Percentiles rank a stretch among this genome's conserved stretches.
Evolutionary conservation across 53 echinoderm and acorn worm genomes (phyloP).

Genomic region (Antedon mediterranea): DNA sequence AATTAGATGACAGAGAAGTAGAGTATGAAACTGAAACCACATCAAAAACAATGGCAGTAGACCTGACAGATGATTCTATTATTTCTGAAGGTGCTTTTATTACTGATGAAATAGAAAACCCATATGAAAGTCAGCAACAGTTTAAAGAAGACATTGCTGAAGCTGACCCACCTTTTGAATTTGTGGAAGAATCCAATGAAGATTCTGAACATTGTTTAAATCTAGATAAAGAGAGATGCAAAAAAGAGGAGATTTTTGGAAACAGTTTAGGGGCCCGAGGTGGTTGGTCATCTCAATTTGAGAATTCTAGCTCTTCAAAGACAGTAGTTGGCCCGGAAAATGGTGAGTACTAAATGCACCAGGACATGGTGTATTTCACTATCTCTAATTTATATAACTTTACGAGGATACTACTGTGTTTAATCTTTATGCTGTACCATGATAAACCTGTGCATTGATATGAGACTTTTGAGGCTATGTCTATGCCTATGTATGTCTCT

Average conservation of each 20-base stretch:
- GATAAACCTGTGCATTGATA: no score
- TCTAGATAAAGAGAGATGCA: neutral
- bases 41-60: neutral
- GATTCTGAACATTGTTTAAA: neutral
- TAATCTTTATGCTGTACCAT: no score
- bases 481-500: no score
- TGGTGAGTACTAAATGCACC: no score
- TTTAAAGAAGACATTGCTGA: neutral
- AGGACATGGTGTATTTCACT: no score
- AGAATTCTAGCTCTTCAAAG: constrained; percentile 5
- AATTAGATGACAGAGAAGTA: neutral
- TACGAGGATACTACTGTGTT: no score
- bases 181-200: neutral
- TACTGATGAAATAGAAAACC: neutral
- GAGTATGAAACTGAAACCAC: neutral
- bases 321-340: neutral
- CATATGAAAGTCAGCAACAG: neutral
- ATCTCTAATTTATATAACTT: no score
- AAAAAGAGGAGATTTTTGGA: constrained; percentile 39
- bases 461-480: no score
- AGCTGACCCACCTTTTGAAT: neutral
- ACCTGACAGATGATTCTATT: neutral
- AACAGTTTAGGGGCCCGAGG: constrained; percentile 62
- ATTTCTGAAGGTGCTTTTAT: neutral
- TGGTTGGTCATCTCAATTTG: constrained; percentile 88